Conservation (phyloP, 2,113 vertebrate genomes). For the Phoenicopterus ruber region DNA sequence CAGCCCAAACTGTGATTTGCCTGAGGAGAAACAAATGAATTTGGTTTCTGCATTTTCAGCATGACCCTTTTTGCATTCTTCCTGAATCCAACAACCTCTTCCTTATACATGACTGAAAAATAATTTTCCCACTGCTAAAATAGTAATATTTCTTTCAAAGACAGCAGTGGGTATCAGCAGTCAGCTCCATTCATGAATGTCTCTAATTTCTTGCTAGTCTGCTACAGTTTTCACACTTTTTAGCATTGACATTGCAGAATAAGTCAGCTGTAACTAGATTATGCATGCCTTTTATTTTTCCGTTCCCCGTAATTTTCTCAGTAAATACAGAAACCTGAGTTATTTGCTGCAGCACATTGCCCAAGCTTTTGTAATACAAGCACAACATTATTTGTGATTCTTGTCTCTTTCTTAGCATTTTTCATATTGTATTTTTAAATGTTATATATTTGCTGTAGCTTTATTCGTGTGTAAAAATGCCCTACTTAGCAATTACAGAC, state of each 20-base stretch:
- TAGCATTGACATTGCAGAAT: not conserved
- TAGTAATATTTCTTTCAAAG: slow-evolving; percentile 28
- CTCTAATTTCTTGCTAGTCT: slow-evolving; percentile 48
- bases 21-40: slow-evolving; percentile 72
- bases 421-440: not conserved
- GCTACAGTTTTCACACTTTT: not conserved
- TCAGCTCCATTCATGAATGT: not conserved
- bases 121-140: slow-evolving; percentile 43
- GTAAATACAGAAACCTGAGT: slow-evolving; percentile 38
- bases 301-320: slow-evolving; percentile 48
- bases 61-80: slow-evolving; percentile 29
- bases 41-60: slow-evolving; percentile 58
- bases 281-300: slow-evolving; percentile 45
- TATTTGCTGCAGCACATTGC: not conserved
- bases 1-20: slow-evolving; percentile 63
- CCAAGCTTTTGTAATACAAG: not conserved
- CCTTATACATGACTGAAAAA: not conserved
- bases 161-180: slow-evolving; percentile 6
- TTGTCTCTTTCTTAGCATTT: not conserved
- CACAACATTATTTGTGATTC: not conserved
- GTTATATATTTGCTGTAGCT: not conserved
- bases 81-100: slow-evolving; percentile 8
- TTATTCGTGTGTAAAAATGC: not conserved
- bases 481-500: not conserved
- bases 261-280: slow-evolving; percentile 51